A percentile compares a stretch with the other conserved stretches of the same genome.
These are phyloP conservation scores for Rhodinocichla rosea DNA, from an alignment of 2,113 vertebrate genomes.

Conservation along the genomic window DNA sequence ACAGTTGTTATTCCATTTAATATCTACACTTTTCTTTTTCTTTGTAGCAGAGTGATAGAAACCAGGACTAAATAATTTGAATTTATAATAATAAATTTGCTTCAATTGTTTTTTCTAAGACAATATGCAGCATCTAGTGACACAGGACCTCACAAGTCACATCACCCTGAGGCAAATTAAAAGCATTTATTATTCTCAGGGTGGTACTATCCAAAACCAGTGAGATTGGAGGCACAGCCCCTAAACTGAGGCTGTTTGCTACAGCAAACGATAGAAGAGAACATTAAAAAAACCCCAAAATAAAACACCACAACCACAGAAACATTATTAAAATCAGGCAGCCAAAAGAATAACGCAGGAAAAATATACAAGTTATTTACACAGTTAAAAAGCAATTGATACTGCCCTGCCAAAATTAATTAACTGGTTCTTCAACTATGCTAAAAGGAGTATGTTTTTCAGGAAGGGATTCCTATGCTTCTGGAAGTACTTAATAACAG, in stretches of 20 bases:
- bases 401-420: neutral
- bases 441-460: neutral
- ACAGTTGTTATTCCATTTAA: neutral
- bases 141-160: neutral
- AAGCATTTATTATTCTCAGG: neutral
- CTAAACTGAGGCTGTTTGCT: neutral
- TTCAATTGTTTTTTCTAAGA: neutral
- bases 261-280: neutral
- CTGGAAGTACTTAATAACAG: neutral
- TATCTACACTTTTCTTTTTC: neutral
- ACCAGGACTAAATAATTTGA: neutral
- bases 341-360: neutral
- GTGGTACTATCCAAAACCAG: neutral
- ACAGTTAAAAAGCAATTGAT: neutral
- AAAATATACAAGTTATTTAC: neutral
- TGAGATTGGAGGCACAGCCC: neutral
- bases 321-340: neutral
- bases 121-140: neutral
- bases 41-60: neutral
- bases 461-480: neutral
- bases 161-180: neutral
- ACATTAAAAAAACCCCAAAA: neutral
- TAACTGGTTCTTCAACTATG: neutral
- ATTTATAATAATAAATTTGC: neutral
- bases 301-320: neutral